phyloP scores from a whole-genome alignment of 1,140 invertebrate genomes.

The Macrosteles quadrilineatus region DNA sequence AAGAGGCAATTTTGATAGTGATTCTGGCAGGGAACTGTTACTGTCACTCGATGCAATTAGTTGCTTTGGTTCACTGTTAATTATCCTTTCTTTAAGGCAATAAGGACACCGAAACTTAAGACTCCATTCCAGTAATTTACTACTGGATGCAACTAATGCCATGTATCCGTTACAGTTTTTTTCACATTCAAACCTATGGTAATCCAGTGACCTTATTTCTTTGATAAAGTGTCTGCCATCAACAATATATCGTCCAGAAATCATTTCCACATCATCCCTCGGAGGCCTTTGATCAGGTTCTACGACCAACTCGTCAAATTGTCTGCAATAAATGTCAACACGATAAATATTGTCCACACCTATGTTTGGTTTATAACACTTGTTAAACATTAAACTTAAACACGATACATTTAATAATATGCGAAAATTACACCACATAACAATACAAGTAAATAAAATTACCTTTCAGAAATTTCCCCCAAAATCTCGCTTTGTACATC shows the following conservation, averaged over 20 bases:
- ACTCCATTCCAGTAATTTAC: constrained; percentile 10
- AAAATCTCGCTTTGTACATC: no score
- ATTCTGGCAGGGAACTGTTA: neutral
- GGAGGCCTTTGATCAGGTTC: constrained; percentile 23
- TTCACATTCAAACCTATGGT: constrained; percentile 27
- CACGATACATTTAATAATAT: neutral
- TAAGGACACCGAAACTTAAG: constrained; percentile 22
- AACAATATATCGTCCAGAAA: constrained; percentile 25
- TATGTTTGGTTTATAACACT: neutral
- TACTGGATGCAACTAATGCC: constrained; percentile 10
- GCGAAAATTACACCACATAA: neutral
- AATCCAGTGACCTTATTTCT: constrained; percentile 24
- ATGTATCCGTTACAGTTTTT: constrained; percentile 20
- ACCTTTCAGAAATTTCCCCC: neutral
- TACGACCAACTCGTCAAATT: constrained; percentile 4
- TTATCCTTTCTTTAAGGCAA: constrained; percentile 3
- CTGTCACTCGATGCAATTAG: no score
- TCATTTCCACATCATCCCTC: constrained; percentile 15
- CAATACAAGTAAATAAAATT: neutral
- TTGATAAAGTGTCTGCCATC: constrained; percentile 22
- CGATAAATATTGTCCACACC: no score
- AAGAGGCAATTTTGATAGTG: neutral
- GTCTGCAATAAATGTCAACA: neutral
- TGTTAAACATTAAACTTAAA: neutral
- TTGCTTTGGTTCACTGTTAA: constrained; percentile 11